These are phyloP conservation scores for Zoanthus gigantus DNA, from an alignment of 92 coral and sea anemone genomes.

Conservation along the genomic window DNA sequence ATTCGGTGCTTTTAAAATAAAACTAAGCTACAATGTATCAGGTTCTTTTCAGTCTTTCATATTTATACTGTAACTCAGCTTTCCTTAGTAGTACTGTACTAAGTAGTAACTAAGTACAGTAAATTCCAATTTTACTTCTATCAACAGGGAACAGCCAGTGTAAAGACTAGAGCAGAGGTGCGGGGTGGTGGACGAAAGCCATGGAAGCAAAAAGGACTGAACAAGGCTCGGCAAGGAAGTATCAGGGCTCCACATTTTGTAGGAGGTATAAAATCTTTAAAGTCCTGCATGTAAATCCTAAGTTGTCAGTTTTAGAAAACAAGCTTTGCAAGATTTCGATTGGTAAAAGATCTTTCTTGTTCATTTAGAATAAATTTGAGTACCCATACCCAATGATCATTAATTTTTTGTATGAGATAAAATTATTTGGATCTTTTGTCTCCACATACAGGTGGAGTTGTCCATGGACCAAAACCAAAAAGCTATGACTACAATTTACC, in stretches of 20 bases:
- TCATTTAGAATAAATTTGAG: too few species aligned
- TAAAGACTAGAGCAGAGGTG: slow-evolving; percentile 84
- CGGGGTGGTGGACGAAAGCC: slow-evolving; percentile 99
- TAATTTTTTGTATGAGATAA: not conserved
- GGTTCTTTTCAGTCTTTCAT: too few species aligned
- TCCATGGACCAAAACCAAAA: slow-evolving; percentile 97
- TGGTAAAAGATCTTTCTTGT: too few species aligned
- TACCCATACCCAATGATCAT: too few species aligned
- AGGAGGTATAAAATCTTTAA: slow-evolving; percentile 71
- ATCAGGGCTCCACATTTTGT: slow-evolving; percentile 96
- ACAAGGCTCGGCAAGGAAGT: slow-evolving; percentile 98
- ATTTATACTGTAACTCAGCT: too few species aligned
- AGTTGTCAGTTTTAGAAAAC: too few species aligned
- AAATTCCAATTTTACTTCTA: not conserved
- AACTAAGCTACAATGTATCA: too few species aligned
- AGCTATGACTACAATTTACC: slow-evolving; percentile 91
- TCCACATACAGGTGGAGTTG: slow-evolving; percentile 86
- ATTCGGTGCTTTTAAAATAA: too few species aligned
- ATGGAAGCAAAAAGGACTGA: slow-evolving; percentile 93
- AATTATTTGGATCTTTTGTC: not conserved
- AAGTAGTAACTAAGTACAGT: too few species aligned
- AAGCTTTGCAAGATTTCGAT: too few species aligned
- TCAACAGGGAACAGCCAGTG: slow-evolving; percentile 95
- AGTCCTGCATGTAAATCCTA: too few species aligned
- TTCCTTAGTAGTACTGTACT: too few species aligned